phyloP scores from a whole-genome alignment of 2,113 vertebrate species.

The Onychostruthus taczanowskii region DNA sequence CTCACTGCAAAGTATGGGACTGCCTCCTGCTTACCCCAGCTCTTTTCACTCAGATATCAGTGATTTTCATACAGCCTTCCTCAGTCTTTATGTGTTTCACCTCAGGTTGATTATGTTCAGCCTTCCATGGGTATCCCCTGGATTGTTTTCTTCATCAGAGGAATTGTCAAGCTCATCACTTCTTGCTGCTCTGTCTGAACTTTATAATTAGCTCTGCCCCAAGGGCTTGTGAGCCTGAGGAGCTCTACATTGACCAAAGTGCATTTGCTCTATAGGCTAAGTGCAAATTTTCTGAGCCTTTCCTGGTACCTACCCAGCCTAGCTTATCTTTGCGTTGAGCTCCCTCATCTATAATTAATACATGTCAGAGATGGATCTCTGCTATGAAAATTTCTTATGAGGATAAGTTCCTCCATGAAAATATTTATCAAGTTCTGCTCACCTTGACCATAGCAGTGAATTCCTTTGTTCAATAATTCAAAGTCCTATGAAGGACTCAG shows the following conservation, averaged over 20 bases:
- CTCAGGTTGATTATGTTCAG: neutral
- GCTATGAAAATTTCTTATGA: conserved; percentile 28
- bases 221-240: neutral
- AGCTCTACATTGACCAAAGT: neutral
- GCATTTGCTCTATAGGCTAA: neutral
- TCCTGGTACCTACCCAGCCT: neutral
- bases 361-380: neutral
- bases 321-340: neutral
- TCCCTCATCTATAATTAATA: conserved; percentile 35
- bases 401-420: conserved; percentile 1
- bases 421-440: conserved; percentile 32
- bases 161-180: conserved; percentile 10
- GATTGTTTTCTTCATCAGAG: neutral
- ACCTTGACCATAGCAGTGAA: conserved; percentile 28
- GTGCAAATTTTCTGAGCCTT: neutral
- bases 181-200: conserved; percentile 6
- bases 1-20: neutral
- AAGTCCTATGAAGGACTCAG: neutral
- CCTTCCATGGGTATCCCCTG: neutral
- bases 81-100: neutral
- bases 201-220: conserved; percentile 24
- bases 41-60: neutral
- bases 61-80: neutral
- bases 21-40: neutral
- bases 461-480: conserved; percentile 51